A percentile compares a stretch with the other conserved stretches of the same genome.
Conservation (phyloP, 2,797 vertebrate species). For the Petrocephalus schoutedeni region DNA sequence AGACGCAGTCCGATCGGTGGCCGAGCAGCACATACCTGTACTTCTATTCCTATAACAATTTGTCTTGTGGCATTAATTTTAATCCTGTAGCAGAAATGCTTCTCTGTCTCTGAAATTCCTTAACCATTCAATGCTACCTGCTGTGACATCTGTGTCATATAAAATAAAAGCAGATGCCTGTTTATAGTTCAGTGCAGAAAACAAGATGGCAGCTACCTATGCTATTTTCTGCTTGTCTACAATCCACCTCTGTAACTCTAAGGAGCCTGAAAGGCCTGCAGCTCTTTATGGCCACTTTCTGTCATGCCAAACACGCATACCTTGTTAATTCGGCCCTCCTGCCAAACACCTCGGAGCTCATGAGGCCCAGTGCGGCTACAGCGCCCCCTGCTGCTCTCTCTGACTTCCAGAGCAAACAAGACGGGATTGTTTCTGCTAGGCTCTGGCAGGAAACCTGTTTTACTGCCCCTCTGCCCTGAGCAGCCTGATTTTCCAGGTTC, state of each 20-base stretch:
- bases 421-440: constrained; percentile 48
- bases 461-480: constrained; percentile 42
- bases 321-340: constrained; percentile 56
- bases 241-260: constrained; percentile 43
- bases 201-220: neutral
- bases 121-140: neutral
- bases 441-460: constrained; percentile 43
- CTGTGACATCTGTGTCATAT: neutral
- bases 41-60: neutral
- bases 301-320: constrained; percentile 37
- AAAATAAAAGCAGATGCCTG: constrained; percentile 8
- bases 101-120: neutral
- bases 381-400: constrained; percentile 12
- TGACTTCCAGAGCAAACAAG: constrained; percentile 44
- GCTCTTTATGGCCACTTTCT: constrained; percentile 42
- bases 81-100: neutral
- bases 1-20: too few relatives aligned
- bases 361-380: neutral
- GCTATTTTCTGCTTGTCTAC: neutral
- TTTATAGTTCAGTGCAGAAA: neutral
- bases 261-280: constrained; percentile 43
- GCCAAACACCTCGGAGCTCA: constrained; percentile 41
- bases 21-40: too few relatives aligned
- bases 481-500: constrained; percentile 37
- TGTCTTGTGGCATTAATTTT: neutral